Percentiles rank a stretch among this genome's conserved stretches.
phyloP scores from a whole-genome alignment of 2,888 invertebrate genomes.

The Leucophenga maculata region DNA sequence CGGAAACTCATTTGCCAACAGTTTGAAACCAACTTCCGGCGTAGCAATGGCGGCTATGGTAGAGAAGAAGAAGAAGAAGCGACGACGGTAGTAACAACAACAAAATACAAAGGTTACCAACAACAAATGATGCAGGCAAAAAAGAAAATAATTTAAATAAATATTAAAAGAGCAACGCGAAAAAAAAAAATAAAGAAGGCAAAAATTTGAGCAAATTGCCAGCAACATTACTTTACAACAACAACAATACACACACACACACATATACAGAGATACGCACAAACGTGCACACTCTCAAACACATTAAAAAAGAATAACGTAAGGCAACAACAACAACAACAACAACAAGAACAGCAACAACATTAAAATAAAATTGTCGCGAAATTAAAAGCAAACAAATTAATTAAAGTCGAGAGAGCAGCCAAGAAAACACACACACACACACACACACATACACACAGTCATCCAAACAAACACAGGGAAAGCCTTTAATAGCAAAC shows the following conservation, averaged over 20 bases:
- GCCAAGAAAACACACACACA: background rate
- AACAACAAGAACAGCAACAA: conserved; percentile 16
- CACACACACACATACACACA: conserved; percentile 19
- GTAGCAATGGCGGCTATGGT: conserved; percentile 28
- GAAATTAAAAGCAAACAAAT: conserved; percentile 39
- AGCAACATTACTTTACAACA: too few species aligned
- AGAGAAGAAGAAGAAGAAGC: conserved; percentile 8
- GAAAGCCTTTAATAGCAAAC: background rate
- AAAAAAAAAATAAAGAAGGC: conserved; percentile 3
- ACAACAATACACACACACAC: background rate
- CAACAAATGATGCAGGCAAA: too few species aligned
- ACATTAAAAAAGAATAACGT: background rate
- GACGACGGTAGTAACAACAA: conserved; percentile 8
- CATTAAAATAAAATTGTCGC: conserved; percentile 33
- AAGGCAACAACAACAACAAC: background rate
- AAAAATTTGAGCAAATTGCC: background rate
- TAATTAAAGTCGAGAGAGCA: conserved; percentile 33
- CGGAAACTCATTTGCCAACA: conserved; percentile 58
- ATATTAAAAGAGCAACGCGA: background rate
- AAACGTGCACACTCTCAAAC: background rate
- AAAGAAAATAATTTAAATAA: background rate
- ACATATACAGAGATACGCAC: background rate
- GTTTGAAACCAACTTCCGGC: conserved; percentile 56
- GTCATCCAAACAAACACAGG: background rate
- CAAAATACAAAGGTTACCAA: background rate